A percentile compares a stretch with the other conserved stretches of the same genome.
Conservation (phyloP, 2,797 vertebrate genomes). For the Sebastes iracundus region DNA sequence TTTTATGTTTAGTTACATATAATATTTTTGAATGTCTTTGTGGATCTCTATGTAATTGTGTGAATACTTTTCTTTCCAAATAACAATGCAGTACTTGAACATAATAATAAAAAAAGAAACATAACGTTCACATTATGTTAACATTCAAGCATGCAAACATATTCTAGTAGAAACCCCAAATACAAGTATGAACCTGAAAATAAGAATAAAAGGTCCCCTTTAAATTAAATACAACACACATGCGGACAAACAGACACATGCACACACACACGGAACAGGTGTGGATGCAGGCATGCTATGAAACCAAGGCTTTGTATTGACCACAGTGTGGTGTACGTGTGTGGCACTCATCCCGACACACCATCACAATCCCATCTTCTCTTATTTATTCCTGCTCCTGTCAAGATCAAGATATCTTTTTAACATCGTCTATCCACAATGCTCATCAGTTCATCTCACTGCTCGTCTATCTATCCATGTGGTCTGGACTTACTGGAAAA, state of each 20-base stretch:
- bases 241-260: not conserved
- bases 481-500: slow-evolving; percentile 71
- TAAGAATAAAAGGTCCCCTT: not conserved
- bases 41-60: not conserved
- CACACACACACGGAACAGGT: slow-evolving; percentile 29
- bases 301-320: slow-evolving; percentile 10
- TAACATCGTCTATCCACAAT: slow-evolving; percentile 17
- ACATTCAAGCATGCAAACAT: too few species aligned
- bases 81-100: not conserved
- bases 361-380: not conserved
- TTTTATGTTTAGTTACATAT: not conserved
- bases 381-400: not conserved
- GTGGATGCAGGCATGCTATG: slow-evolving; percentile 13
- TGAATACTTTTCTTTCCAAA: not conserved
- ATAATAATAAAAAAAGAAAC: not conserved
- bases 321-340: not conserved
- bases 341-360: slow-evolving; percentile 6
- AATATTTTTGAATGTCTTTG: not conserved
- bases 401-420: slow-evolving; percentile 1
- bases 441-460: slow-evolving; percentile 30
- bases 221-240: not conserved
- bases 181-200: too few species aligned
- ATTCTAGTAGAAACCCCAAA: too few species aligned
- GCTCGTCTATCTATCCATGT: slow-evolving; percentile 44
- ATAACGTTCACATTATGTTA: not conserved